A percentile compares a stretch with the other conserved stretches of the same genome.
phyloP scores from a whole-genome alignment of 2,797 vertebrate genomes.

The Hozukius guyotensis region DNA sequence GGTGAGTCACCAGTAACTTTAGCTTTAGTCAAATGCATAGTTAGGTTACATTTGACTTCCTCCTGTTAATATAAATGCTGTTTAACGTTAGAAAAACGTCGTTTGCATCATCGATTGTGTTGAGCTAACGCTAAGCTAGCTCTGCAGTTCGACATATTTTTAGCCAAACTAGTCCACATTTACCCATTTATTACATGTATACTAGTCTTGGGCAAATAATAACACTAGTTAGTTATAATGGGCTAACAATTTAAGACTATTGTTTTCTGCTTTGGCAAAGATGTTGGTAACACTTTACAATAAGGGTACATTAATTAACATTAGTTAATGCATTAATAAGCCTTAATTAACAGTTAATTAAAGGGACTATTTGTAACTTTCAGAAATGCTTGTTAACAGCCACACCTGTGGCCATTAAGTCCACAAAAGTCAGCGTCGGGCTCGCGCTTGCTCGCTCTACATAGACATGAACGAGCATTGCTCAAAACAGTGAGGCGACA shows the following conservation, averaged over 20 bases:
- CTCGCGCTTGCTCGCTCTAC: no score
- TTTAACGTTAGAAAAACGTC: background rate
- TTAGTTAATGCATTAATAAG: no score
- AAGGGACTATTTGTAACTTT: no score
- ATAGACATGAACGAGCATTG: no score
- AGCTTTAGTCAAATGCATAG: background rate
- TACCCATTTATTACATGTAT: background rate
- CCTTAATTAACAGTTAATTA: no score
- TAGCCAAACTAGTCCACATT: background rate
- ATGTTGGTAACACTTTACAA: no score
- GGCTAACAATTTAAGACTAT: background rate
- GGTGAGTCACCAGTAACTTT: background rate
- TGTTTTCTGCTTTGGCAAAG: background rate
- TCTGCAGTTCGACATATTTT: background rate
- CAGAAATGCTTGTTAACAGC: no score
- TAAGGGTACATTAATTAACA: no score
- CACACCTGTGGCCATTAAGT: no score
- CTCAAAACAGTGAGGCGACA: no score
- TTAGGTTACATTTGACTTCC: background rate
- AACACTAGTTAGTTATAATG: background rate
- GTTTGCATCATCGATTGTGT: background rate
- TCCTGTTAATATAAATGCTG: background rate
- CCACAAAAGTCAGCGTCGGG: no score
- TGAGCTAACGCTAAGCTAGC: background rate
- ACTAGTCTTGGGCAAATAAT: background rate